Evolutionary conservation across 1,140 invertebrate species (phyloP), one percentile per base, ranked within the genome.

Genomic region (Macrostomum lignano): DNA sequence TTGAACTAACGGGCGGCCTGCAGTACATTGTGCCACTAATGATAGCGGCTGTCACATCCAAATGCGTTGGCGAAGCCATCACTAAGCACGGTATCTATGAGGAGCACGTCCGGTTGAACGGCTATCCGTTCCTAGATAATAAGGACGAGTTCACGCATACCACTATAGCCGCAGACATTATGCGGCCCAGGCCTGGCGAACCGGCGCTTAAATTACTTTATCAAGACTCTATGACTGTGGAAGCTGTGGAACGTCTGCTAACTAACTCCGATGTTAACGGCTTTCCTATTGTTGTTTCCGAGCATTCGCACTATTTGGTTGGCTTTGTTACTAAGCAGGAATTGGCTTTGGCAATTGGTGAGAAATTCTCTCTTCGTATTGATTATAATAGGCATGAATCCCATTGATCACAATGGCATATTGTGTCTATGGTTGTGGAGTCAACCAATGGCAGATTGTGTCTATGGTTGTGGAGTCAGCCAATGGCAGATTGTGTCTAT

Each of bases 31-130:
- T 98, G 17, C 88, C 88, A 0, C 60, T 96, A 28, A 98, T 98
- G 91, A 78, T 78, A 1, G 84, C 88, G 14, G 79, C 78, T 0
- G 96, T 98, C 86, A 82, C 86, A 1, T 82, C 78, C 44, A 98
- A 98, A 61, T 98, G 91, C 91, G 82, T 96, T 7, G 88, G 86
- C 5, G 91, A 98, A 62, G 86, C 86, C 2, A 63, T 96, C 2
- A 79, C 76, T 1, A 67, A 73, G 43, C 67, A 74, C 52, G 84
- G 84, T 40, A 88, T 94, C 48, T 96, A 96, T 54, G 91, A 96
- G 62, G 86, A 86, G 2, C 86, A 96, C 49, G 96, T 98, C 42
- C 72, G 73, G 10, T 61, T 98, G 4, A 96, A 96, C 52, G 82
- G 81, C 1, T 98, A 96, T 63, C 91, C 91, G 2, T 98, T 93